A percentile compares a stretch with the other conserved stretches of the same genome.
phyloP scores from a whole-genome alignment of 2,888 invertebrate species.

The Orthosia cruda region DNA sequence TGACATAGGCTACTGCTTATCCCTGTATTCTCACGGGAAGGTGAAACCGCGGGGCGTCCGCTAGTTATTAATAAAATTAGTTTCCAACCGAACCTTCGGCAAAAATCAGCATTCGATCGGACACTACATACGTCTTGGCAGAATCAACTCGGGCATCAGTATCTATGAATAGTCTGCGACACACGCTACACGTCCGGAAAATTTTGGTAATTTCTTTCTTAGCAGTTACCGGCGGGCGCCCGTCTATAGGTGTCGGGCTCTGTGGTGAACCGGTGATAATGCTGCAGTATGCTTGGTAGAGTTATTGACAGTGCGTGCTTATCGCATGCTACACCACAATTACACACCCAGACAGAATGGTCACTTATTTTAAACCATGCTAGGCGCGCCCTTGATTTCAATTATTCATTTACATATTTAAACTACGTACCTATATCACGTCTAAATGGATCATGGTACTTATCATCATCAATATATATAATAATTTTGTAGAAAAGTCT shows the following conservation, averaged over 20 bases:
- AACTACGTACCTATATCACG: slow-evolving; percentile 4
- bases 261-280: not conserved
- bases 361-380: slow-evolving; percentile 63
- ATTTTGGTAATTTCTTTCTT: not conserved
- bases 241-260: not conserved
- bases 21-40: too few species aligned
- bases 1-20: too few species aligned
- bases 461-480: too few species aligned
- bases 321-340: slow-evolving; percentile 44
- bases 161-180: too few species aligned
- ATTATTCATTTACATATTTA: slow-evolving; percentile 48
- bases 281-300: slow-evolving; percentile 22
- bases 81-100: too few species aligned
- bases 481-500: too few species aligned
- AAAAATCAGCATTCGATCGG: too few species aligned
- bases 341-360: slow-evolving; percentile 33
- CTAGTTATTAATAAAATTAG: too few species aligned
- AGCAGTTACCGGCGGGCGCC: too few species aligned
- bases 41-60: too few species aligned
- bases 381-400: slow-evolving; percentile 56
- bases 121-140: too few species aligned
- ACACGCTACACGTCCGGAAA: not conserved
- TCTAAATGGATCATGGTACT: not conserved
- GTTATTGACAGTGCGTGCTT: slow-evolving; percentile 58
- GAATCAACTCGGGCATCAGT: too few species aligned